Conservation (phyloP, 2,888 invertebrate species). For the Caenorhabditis sp. region DNA sequence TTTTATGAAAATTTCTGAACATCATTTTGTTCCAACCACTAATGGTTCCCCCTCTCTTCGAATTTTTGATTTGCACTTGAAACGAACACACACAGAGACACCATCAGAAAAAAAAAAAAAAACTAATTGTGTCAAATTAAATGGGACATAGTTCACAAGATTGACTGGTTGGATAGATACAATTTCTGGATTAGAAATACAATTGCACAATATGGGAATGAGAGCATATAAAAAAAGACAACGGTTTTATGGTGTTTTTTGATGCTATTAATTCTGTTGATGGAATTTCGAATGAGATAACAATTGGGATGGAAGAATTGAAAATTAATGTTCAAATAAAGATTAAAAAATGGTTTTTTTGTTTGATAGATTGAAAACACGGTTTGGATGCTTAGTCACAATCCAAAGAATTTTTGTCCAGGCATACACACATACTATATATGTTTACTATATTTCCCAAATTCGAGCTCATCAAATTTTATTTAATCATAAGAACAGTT, state of each 20-base stretch:
- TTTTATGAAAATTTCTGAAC: no score
- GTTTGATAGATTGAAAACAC: no score
- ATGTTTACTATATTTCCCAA: no score
- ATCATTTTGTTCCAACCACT: no score
- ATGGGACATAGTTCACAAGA: not conserved
- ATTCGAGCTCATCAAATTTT: no score
- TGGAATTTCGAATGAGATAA: conserved; percentile 4
- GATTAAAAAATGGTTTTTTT: not conserved
- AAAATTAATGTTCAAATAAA: not conserved
- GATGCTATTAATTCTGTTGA: conserved; percentile 7
- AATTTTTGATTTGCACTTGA: not conserved
- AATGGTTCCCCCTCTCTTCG: not conserved
- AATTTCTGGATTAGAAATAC: not conserved
- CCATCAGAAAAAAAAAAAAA: not conserved
- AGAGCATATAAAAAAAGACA: not conserved
- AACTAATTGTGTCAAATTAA: not conserved
- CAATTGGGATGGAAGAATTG: conserved; percentile 1
- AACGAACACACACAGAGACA: not conserved
- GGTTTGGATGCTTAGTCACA: no score
- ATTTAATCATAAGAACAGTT: no score
- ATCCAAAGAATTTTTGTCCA: no score
- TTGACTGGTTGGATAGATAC: not conserved
- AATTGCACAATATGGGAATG: not conserved
- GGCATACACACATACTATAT: no score
- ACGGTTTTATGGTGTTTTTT: not conserved